Conservation (phyloP, 2,888 invertebrate genomes). For the Tyria jacobaeae region DNA sequence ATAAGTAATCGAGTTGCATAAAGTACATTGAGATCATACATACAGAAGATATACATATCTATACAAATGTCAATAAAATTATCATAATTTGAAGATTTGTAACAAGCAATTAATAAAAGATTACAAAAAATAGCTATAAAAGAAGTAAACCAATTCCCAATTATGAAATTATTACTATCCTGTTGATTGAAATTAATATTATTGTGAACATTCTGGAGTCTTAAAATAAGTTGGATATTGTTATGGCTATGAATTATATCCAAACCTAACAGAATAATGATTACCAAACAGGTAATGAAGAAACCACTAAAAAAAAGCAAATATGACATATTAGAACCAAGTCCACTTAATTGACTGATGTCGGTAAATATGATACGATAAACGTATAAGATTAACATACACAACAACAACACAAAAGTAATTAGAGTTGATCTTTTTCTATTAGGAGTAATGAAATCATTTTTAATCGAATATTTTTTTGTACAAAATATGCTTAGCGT, state of each 20-base stretch:
- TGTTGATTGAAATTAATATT: neutral
- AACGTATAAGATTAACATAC: neutral
- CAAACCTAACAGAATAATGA: neutral
- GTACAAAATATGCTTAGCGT: neutral
- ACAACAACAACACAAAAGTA: neutral
- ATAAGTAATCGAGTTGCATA: neutral
- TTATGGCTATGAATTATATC: neutral
- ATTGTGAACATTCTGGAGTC: neutral
- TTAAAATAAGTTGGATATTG: neutral
- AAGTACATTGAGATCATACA: neutral
- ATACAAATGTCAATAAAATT: neutral
- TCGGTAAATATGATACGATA: neutral
- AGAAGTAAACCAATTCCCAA: neutral
- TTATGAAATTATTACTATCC: neutral
- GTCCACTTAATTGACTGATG: neutral
- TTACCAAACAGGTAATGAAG: neutral
- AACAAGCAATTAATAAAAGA: neutral
- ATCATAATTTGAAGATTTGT: constrained; percentile 1
- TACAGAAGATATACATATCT: neutral
- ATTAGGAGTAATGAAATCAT: neutral
- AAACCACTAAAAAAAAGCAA: neutral
- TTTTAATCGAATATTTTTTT: neutral
- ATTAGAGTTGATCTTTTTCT: neutral
- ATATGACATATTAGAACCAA: neutral
- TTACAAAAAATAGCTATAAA: neutral